These are phyloP conservation scores for Montifringilla adamsi DNA, from an alignment of 2,113 vertebrate species.

Conservation along the genomic window DNA sequence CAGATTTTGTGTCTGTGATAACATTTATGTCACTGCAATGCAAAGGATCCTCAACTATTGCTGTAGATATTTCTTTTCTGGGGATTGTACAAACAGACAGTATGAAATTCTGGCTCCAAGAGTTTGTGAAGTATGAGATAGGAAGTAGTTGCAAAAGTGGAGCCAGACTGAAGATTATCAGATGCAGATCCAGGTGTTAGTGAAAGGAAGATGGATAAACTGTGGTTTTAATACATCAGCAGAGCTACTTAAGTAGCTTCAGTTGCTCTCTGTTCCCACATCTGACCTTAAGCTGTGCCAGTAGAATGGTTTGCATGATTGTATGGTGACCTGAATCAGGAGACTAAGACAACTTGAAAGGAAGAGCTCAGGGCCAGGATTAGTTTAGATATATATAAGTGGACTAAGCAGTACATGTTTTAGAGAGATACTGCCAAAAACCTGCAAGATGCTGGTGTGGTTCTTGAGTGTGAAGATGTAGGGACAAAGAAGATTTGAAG, in stretches of 20 bases:
- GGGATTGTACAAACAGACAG: neutral
- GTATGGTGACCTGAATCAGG: neutral
- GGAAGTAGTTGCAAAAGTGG: neutral
- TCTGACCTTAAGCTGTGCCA: neutral
- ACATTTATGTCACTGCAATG: neutral
- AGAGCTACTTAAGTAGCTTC: neutral
- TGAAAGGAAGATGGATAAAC: neutral
- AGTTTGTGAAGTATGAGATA: neutral
- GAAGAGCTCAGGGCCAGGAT: neutral
- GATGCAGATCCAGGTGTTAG: neutral
- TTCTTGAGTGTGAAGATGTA: neutral
- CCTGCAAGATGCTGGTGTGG: neutral
- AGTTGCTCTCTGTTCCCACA: neutral
- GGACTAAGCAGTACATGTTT: neutral
- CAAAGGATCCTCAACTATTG: neutral
- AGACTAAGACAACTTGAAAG: neutral
- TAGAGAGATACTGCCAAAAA: neutral
- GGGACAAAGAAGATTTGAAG: neutral
- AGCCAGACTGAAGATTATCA: neutral
- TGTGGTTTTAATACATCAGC: neutral
- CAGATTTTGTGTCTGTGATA: neutral
- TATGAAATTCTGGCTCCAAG: neutral
- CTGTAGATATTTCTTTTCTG: neutral
- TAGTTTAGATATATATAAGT: neutral
- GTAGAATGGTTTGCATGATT: neutral